Evolutionary conservation across 2,113 vertebrate species (phyloP), one percentile per base, ranked within the genome.

Genomic region (Lipotes vexillifer): DNA sequence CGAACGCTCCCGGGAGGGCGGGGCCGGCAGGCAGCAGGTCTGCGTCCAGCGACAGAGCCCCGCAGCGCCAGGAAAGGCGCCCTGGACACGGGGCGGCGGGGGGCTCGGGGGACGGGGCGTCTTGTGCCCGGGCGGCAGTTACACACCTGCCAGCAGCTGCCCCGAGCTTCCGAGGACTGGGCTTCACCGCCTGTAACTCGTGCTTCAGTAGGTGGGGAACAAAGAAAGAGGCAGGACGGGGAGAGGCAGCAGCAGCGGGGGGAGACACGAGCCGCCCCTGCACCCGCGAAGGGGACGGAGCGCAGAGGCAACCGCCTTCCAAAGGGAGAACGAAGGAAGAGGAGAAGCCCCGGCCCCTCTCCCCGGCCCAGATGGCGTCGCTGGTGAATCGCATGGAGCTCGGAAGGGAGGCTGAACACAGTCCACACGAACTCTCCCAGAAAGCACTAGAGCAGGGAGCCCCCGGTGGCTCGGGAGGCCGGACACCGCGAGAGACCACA

Each of bases 1-100:
- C 14, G 3, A 65, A 31, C 3, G 2, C 2, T 29, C 46, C 69
- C 21, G 10, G 61, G 27, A 11, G 61, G 27, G 61, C 4, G 12
- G 61, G n/a, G 17, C 1, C 1, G 49, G 27, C 3, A 3, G 33
- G 57, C 31, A 20, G 31, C 20, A 0, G 23, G 44, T 3, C 46
- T 3, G 4, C 8, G 14, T 18, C 69, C 55, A 13, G 65, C 65
- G 6, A 33, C 65, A 36, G 75, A 33, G 21, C 18, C 17, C 66
- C 14, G 65, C 14, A 3, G 31, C 5, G 8, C 27, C 29, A 31
- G 63, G 63, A 29, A 13, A 12, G 63, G 66, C 4, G 33, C 75
- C 33, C 75, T 2, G 33, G 46, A n/a, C 9, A 3, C 20, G 6
- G 69, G 69, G 36, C 8, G 29, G 15, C 44, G 7, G 74, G 65